Conservation (phyloP, 2,113 vertebrate species). For the Cyanocitta stelleri region DNA sequence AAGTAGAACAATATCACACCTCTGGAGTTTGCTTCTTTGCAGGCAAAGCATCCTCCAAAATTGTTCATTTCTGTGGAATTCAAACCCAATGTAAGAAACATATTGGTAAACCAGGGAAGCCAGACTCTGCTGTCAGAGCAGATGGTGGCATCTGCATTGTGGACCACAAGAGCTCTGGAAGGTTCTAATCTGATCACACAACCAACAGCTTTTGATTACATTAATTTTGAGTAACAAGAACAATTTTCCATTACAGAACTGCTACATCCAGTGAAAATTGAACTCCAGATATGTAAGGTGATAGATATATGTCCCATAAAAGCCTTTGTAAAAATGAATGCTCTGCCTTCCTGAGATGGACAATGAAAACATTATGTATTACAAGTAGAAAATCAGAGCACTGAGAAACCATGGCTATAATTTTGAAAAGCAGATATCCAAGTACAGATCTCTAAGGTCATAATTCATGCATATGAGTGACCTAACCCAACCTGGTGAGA, state of each 20-base stretch:
- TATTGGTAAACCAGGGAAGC: background rate
- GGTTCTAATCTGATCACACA: background rate
- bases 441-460: background rate
- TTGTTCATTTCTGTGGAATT: background rate
- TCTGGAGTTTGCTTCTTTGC: background rate
- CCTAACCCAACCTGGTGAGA: background rate
- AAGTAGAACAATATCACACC: background rate
- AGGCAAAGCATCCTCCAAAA: background rate
- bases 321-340: background rate
- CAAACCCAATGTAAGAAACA: background rate
- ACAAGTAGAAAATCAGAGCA: background rate
- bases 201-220: background rate
- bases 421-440: background rate
- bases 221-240: background rate
- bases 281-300: background rate
- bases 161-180: background rate
- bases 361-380: background rate
- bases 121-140: background rate
- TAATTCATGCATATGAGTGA: background rate
- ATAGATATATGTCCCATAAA: background rate
- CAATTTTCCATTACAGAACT: background rate
- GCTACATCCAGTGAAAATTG: background rate
- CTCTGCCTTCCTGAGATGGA: background rate
- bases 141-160: background rate
- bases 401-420: background rate